phyloP scores from a whole-genome alignment of 2,797 vertebrate genomes.

The Thunnus albacares region DNA sequence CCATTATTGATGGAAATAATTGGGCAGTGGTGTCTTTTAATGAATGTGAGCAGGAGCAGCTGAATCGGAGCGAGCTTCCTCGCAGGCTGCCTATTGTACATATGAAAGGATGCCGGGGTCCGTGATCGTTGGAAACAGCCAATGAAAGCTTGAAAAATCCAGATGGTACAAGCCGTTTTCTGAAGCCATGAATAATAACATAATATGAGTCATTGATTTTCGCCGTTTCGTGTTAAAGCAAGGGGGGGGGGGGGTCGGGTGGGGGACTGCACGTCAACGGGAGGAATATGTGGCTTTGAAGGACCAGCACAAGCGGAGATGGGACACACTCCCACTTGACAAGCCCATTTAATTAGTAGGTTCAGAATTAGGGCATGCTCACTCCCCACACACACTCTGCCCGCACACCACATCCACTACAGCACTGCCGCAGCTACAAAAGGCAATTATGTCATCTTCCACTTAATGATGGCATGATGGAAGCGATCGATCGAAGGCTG shows the following conservation, averaged over 20 bases:
- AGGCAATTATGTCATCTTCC: conserved; percentile 77
- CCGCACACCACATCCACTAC: conserved; percentile 42
- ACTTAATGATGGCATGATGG: conserved; percentile 75
- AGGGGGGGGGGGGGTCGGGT: background rate
- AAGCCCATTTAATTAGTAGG: conserved; percentile 73
- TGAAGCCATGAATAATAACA: conserved; percentile 55
- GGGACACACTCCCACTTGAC: conserved; percentile 66
- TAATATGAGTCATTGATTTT: conserved; percentile 63
- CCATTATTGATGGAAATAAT: conserved; percentile 71
- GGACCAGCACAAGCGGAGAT: conserved; percentile 26
- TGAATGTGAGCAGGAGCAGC: conserved; percentile 54
- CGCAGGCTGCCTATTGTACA: conserved; percentile 51
- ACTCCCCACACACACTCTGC: conserved; percentile 8
- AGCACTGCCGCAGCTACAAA: conserved; percentile 57
- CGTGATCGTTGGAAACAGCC: conserved; percentile 29
- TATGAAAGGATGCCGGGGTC: conserved; percentile 55
- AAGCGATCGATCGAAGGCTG: conserved; percentile 71
- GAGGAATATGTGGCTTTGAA: conserved; percentile 50
- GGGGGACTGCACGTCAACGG: background rate
- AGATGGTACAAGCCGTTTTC: conserved; percentile 48
- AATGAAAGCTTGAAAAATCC: conserved; percentile 40
- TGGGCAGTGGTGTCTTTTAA: conserved; percentile 63
- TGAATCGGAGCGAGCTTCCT: conserved; percentile 60
- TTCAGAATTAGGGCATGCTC: conserved; percentile 62
- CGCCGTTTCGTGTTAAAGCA: conserved; percentile 20